A percentile compares a stretch with the other conserved stretches of the same genome.
Conservation (phyloP, 2,113 vertebrate genomes). For the Peromyscus maniculatus region DNA sequence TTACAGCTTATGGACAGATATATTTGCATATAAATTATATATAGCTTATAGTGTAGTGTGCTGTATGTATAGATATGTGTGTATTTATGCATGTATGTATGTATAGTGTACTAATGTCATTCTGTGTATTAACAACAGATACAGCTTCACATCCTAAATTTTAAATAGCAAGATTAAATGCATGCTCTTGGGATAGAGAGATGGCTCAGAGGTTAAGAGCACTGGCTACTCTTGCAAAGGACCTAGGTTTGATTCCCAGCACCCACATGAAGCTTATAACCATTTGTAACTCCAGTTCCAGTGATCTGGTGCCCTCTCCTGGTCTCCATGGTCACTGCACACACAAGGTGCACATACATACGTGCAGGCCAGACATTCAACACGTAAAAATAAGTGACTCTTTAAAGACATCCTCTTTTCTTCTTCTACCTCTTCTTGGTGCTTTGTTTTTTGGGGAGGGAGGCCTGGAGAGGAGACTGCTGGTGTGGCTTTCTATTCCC, state of each 20-base stretch:
- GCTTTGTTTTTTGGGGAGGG: not conserved
- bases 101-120: not conserved
- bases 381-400: not conserved
- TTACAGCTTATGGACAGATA: not conserved
- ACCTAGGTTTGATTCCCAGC: not conserved
- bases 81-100: not conserved
- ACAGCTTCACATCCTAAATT: not conserved
- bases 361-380: not conserved
- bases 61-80: not conserved
- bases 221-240: not conserved
- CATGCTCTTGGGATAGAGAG: not conserved
- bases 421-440: not conserved
- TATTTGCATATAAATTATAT: not conserved
- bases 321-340: not conserved
- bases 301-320: not conserved
- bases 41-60: not conserved
- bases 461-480: not conserved
- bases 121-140: not conserved
- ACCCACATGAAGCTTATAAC: not conserved
- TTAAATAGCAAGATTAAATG: constrained; percentile 26
- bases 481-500: not conserved
- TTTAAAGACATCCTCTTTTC: not conserved
- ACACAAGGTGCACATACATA: not conserved
- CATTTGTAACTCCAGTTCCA: not conserved
- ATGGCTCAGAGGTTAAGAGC: not conserved